Evolutionary conservation across 1,140 invertebrate genomes (phyloP).

Genomic region (Samia ricini): DNA sequence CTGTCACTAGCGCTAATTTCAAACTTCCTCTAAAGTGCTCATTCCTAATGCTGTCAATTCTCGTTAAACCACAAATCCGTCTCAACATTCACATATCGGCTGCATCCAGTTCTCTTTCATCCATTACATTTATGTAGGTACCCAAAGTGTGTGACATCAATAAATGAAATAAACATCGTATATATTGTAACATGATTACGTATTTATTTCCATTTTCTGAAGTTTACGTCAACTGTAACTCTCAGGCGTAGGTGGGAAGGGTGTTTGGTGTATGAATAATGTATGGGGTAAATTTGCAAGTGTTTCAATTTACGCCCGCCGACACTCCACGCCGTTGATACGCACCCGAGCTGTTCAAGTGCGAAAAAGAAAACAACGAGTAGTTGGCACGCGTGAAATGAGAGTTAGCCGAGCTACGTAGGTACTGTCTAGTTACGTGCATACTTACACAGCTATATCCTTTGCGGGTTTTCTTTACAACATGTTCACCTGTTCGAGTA

Average conservation of each 20-base stretch:
- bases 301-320: conserved; percentile 75
- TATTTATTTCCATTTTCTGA: conserved; percentile 26
- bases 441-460: neutral
- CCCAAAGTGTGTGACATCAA: no score
- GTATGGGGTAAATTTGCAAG: conserved; percentile 75
- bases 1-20: no score
- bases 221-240: conserved; percentile 62
- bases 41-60: no score
- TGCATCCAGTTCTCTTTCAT: no score
- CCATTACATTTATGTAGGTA: no score
- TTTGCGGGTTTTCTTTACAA: neutral
- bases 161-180: no score
- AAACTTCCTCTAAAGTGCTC: no score
- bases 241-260: conserved; percentile 49
- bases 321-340: conserved; percentile 59
- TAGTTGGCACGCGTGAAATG: conserved; percentile 35
- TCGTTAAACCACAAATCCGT: no score
- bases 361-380: conserved; percentile 65
- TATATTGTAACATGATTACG: neutral
- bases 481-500: neutral
- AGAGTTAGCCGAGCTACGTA: neutral
- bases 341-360: conserved; percentile 63
- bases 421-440: neutral
- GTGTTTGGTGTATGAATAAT: conserved; percentile 73
- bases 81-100: no score